A percentile compares a stretch with the other conserved stretches of the same genome.
phyloP scores from a whole-genome alignment of 37 sponge, comb jelly and placozoan genomes.

The Halichondria panicea region DNA sequence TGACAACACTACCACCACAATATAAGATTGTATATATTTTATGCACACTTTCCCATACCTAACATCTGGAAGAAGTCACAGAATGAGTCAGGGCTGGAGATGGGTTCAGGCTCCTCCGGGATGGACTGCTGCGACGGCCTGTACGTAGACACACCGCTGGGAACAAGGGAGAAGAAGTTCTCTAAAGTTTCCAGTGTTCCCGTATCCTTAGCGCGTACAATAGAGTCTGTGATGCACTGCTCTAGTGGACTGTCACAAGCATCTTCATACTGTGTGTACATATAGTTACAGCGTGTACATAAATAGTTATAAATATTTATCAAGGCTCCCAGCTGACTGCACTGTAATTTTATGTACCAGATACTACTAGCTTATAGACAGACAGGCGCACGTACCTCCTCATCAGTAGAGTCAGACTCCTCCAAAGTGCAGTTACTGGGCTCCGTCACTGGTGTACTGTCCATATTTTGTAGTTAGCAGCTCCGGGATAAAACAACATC shows the following conservation, averaged over 20 bases:
- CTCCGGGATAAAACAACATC: no score
- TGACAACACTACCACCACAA: background rate
- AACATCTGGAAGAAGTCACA: slow-evolving; percentile 36
- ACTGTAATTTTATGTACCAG: no score
- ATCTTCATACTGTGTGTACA: slow-evolving; percentile 45
- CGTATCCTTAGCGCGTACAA: slow-evolving; percentile 2
- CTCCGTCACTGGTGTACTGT: no score
- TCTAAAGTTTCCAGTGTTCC: background rate
- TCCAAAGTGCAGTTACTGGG: no score
- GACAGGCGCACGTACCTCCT: no score
- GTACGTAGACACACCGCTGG: slow-evolving; percentile 36
- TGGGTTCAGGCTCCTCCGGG: slow-evolving; percentile 26
- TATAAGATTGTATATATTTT: background rate
- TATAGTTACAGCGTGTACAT: no score
- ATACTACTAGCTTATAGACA: no score
- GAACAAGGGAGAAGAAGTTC: slow-evolving; percentile 36
- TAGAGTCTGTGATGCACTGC: slow-evolving; percentile 36
- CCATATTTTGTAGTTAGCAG: no score
- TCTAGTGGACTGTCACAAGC: slow-evolving; percentile 40
- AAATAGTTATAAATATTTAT: no score
- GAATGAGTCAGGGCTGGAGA: slow-evolving; percentile 40
- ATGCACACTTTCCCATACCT: background rate
- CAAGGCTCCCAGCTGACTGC: no score
- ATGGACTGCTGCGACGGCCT: slow-evolving; percentile 9
- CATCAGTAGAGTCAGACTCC: no score